phyloP scores from a whole-genome alignment of 2,888 invertebrate species.

The Drosophila sordidula region DNA sequence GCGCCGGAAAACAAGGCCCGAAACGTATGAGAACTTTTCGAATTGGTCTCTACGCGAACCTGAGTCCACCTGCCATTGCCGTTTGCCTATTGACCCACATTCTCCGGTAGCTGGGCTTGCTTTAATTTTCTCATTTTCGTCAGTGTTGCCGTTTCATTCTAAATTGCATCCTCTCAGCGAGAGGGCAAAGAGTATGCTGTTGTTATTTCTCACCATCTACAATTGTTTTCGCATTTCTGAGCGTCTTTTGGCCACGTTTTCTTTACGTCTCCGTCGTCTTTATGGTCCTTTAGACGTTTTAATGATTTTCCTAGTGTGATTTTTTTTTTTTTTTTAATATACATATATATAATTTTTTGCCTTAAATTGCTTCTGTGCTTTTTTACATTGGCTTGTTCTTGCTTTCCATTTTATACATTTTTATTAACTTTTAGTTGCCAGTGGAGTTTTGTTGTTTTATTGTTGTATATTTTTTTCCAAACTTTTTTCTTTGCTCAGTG shows the following conservation, averaged over 20 bases:
- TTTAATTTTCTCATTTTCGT: conserved; percentile 69
- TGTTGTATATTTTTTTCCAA: background rate
- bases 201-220: conserved; percentile 55
- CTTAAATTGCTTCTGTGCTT: conserved; percentile 68
- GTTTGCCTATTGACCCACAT: conserved; percentile 64
- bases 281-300: conserved; percentile 67
- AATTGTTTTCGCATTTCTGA: conserved; percentile 74
- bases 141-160: conserved; percentile 61
- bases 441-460: conserved; percentile 32
- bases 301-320: conserved; percentile 74
- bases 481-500: conserved; percentile 22
- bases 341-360: conserved; percentile 56
- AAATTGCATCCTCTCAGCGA: conserved; percentile 70
- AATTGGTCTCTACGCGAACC: conserved; percentile 21
- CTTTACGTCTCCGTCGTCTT: conserved; percentile 14
- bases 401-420: conserved; percentile 43
- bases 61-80: conserved; percentile 43
- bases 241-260: conserved; percentile 40
- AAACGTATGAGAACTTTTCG: conserved; percentile 44
- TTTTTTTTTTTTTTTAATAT: conserved; percentile 36
- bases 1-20: conserved; percentile 47
- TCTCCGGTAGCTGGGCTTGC: conserved; percentile 50
- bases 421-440: conserved; percentile 50
- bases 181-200: conserved; percentile 12
- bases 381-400: conserved; percentile 36